phyloP scores from a whole-genome alignment of 2,113 vertebrate species.

The Fulica atra region DNA sequence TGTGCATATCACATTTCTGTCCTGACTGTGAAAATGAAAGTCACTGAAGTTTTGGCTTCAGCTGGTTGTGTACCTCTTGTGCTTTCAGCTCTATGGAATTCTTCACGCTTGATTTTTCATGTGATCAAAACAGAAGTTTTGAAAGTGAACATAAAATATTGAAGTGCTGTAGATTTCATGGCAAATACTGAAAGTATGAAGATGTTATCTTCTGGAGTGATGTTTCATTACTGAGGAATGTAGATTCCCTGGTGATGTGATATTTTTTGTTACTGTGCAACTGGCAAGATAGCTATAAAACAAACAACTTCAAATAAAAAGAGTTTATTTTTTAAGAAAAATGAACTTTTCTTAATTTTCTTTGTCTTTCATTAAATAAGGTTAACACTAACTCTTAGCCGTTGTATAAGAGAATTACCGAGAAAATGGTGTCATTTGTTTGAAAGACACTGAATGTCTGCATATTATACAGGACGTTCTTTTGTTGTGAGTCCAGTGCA shows the following conservation, averaged over 20 bases:
- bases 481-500: neutral
- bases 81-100: neutral
- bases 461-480: neutral
- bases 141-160: constrained; percentile 14
- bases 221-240: neutral
- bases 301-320: neutral
- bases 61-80: neutral
- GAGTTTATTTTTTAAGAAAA: neutral
- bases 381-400: neutral
- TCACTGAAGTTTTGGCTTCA: neutral
- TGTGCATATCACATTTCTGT: neutral
- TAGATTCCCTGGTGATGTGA: neutral
- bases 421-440: neutral
- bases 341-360: neutral
- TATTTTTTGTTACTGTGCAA: constrained; percentile 3
- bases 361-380: neutral
- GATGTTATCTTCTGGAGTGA: neutral
- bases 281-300: neutral
- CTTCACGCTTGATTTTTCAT: neutral
- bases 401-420: neutral
- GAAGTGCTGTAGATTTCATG: neutral
- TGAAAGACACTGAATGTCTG: neutral
- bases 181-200: neutral
- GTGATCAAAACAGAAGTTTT: neutral
- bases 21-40: neutral